Base-by-base conservation (phyloP, 2,888 invertebrate genomes). In the Lycocerus yunnanus region DNA sequence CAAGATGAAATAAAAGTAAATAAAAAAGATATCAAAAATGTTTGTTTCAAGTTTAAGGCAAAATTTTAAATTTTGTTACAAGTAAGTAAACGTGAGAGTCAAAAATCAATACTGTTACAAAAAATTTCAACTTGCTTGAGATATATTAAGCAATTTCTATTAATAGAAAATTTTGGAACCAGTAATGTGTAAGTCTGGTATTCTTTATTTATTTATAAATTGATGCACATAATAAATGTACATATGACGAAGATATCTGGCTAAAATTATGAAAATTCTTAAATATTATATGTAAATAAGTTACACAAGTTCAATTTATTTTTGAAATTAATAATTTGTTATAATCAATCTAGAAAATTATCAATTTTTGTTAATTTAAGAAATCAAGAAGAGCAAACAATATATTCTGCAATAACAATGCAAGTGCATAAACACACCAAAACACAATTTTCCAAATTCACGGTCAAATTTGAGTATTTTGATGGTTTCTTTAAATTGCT, bases 91-190 rank as follows among this genome's bases (percentile, higher is more conserved):
- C n/a, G 43, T 43, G 43, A 13, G n/a, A 43, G 6, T 43, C n/a
- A 2, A 43, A 43, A 43, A 43, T 43, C 43, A n/a, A 43, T 43
- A n/a, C n/a, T n/a, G n/a, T 43, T 43, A 43, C n/a, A 63, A 63
- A 63, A 16, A 63, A 63, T 18, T 63, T 43, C 15, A 15, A 13
- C 18, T 63, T 63, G 16, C 18, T 15, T 15, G 13, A 63, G 20
- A 18, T 18, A 18, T 63, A 63, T 18, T 18, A 68, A 60, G 20
- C 20, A 21, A 15, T 2, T 58, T 18, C n/a, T 73, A 73, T 73
- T 69, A 59, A 69, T 73, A 73, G 24, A 65, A 43, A 66, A 72
- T 59, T 68, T 73, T 73, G 73, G 69, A 73, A 73, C 66, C 27
- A 13, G 68, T 21, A 63, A 27, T 43, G 61, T 70, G 24, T 61